phyloP scores from a whole-genome alignment of 2,888 invertebrate species.

The Phasia obesa region DNA sequence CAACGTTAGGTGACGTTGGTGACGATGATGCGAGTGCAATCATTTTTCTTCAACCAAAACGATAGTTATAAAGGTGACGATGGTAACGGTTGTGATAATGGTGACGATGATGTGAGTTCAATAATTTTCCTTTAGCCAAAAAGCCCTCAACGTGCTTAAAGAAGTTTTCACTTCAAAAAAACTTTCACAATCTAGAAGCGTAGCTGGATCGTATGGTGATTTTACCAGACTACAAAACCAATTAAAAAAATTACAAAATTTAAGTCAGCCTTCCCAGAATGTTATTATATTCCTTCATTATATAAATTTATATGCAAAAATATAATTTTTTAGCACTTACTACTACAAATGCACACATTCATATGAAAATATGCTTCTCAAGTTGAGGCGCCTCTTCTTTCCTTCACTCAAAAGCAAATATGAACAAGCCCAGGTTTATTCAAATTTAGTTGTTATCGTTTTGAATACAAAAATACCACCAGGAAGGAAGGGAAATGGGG shows the following conservation, averaged over 20 bases:
- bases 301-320: neutral
- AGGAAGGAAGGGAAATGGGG: too few relatives aligned
- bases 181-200: too few relatives aligned
- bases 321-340: neutral
- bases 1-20: too few relatives aligned
- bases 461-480: too few relatives aligned
- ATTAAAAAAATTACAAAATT: neutral
- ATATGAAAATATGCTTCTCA: neutral
- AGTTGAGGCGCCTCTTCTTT: neutral
- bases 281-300: neutral
- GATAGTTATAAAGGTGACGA: too few relatives aligned
- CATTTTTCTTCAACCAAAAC: too few relatives aligned
- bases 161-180: too few relatives aligned
- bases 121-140: too few relatives aligned
- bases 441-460: neutral
- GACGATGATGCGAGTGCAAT: too few relatives aligned
- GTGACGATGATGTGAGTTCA: too few relatives aligned
- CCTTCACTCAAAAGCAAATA: neutral
- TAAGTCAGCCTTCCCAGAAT: constrained; percentile 1
- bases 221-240: neutral
- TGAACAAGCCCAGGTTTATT: neutral
- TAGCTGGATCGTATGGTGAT: neutral
- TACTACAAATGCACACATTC: neutral
- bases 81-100: too few relatives aligned
- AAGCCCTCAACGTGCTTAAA: too few relatives aligned